Base-by-base conservation (phyloP, 2,888 invertebrate genomes). In the Yponomeuta plumbellus region DNA sequence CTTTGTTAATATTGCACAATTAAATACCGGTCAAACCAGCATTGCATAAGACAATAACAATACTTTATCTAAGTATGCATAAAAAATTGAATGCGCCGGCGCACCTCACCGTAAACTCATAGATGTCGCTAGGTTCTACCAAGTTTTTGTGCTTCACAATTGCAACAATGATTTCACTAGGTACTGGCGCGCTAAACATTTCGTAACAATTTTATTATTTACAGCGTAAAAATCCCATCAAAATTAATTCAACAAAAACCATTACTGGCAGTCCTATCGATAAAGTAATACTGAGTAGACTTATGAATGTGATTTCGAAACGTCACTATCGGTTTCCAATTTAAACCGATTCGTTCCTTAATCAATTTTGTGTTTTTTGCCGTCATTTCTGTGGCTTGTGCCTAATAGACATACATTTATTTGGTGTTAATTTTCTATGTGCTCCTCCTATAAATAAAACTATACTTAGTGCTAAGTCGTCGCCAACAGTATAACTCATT, bases 331-430 rank as follows among this genome's bases (percentile, higher is more conserved):
- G 89, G 82, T 88, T 90, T 91, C 86, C 90, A 91, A 91, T 91
- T 90, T 90, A 89, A 88, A 85, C 81, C 91, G 85, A 91, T 91
- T 91, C 91, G 91, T 91, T 91, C 89, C 89, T 88, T 88, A 89
- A 88, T 88, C 89, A 88, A 88, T 90, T 88, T 86, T 85, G 84
- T 81, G 80, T 88, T 88, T 86, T 87, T 85, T 76, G 77, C 83
- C 83, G 80, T 82, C 81, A 34, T 82, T 84, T 79, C 77, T 80
- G 78, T 79, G 77, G 77, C 80, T 81, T 78, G 81, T 84, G 81
- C 22, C 59, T 66, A 66, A 66, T 59, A 66, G 44, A 66, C 40
- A 59, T 59, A 58, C 40, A 22, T 66, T 11, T 58, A 66, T 40
- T 40, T 59, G 59, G 58, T 66, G 66, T 66, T 66, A 58, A 66